Evolutionary conservation across 2,888 invertebrate genomes (phyloP), one percentile per base, ranked within the genome.

Genomic region (Apodemia hepburni): DNA sequence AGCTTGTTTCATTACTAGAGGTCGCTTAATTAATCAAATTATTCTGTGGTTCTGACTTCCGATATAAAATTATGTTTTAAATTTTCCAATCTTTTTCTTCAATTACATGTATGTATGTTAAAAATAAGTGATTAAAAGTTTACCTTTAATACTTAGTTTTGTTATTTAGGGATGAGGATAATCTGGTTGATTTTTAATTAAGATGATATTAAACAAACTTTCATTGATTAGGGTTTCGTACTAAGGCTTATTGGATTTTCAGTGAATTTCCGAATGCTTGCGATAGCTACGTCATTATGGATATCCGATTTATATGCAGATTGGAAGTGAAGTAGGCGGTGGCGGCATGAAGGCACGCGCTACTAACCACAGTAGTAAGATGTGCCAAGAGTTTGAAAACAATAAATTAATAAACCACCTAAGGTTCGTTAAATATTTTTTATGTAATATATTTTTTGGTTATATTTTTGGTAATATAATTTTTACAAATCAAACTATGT

Each of bases 281-380:
- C 83, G 85, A 85, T 84, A 79, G 84, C 82, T 83, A 85, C 84
- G 84, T 87, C 87, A 90, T 90, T 89, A 90, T 87, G 85, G 86
- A 84, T 87, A 89, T 87, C 85, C 91, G 88, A 92, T 92, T 90
- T 91, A 91, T 90, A 92, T 92, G 92, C 88, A 92, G 89, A 92
- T 92, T 87, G 80, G 73, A 72, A 81, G 79, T 81, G 82, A 81
- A 87, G 82, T 79, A 79, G 73, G 74, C 72, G 71, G 73, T 72
- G 77, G 76, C 73, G 71, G 67, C 68, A 70, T 78, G 80, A 77
- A 79, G 81, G 81, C 81, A 82, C 78, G 77, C 75, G 66, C 69
- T 67, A 66, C 62, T 72, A 73, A 69, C 69, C 69, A 69, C 66
- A 61, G 67, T 71, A 65, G 65, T 70, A 71, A 72, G 73, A 70